Evolutionary conservation across 2,888 invertebrate species (phyloP), one percentile per base, ranked within the genome.

Genomic region (Diarsia mendica): DNA sequence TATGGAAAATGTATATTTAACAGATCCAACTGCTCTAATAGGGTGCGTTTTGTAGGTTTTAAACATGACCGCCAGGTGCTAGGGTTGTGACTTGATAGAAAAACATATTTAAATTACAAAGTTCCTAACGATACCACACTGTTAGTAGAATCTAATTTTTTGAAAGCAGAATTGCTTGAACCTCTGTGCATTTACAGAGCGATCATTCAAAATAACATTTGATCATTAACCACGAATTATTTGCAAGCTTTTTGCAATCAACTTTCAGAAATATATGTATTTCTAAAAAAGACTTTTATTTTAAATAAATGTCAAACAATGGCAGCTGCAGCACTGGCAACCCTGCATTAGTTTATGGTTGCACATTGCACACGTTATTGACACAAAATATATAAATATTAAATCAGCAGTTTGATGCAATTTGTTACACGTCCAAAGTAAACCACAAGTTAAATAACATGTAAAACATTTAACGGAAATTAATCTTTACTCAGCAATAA

Each of bases 1-100:
- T 77, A 68, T 83, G 77, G 78, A 79, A 85, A 79, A 90, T 90
- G 85, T 83, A 88, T 89, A 89, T 89, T 82, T 84, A 87, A 90
- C 89, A 83, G 83, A 86, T 82, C 83, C 80, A 81, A 84, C 78
- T 83, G 75, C 89, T 88, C 73, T 90, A 58, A 91, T 80, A 92
- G 73, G 91, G 91, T 55, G 53, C 73, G 60, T 74, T 74, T 67
- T 61, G 64, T 65, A 33, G 73, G 60, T 73, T 79, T 23, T 39
- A 28, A 39, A 72, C 65, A 68, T 81, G 80, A 69, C 72, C 48
- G 66, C 44, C 71, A 77, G 60, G 53, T 67, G 44, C 4, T 65
- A 75, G 79, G 85, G 81, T 65, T 75, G 75, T 5, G 33, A 33
- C 23, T 28, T 39, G 13, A 63, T 60, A 58, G 55, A 67, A 63